A percentile compares a stretch with the other conserved stretches of the same genome.
Evolutionary conservation across 2,888 invertebrate species (phyloP).

Genomic region (Drosophila antonietae): DNA sequence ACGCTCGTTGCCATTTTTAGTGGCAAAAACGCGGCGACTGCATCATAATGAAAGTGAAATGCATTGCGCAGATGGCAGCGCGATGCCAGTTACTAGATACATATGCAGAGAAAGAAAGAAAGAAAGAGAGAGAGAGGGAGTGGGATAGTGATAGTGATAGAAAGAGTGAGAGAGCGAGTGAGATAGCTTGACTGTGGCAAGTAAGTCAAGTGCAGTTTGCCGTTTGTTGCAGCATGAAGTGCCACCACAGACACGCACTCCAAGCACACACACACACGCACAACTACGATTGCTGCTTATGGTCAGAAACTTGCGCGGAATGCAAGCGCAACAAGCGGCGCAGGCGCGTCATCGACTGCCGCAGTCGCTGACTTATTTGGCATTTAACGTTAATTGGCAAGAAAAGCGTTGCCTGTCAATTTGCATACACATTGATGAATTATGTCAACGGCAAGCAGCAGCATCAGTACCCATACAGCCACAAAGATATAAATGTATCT

Average conservation of each 20-base stretch:
- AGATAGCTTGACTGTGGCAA: conserved; percentile 29
- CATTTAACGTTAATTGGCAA: conserved; percentile 71
- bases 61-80: conserved; percentile 77
- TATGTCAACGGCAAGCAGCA: conserved; percentile 63
- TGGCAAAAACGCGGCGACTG: conserved; percentile 79
- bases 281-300: conserved; percentile 36
- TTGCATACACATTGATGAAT: conserved; percentile 69
- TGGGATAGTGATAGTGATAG: neutral
- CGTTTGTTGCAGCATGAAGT: conserved; percentile 77
- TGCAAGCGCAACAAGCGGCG: conserved; percentile 47
- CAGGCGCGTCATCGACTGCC: conserved; percentile 66
- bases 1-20: conserved; percentile 77
- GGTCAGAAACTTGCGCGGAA: conserved; percentile 65
- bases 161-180: conserved; percentile 14
- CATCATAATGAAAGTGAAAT: conserved; percentile 83
- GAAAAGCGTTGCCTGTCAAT: conserved; percentile 55
- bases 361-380: conserved; percentile 55
- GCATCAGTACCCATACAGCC: conserved; percentile 4
- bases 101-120: conserved; percentile 26
- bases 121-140: conserved; percentile 3
- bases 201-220: conserved; percentile 72
- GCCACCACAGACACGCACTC: conserved; percentile 54
- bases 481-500: conserved; percentile 14
- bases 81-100: conserved; percentile 76
- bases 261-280: conserved; percentile 27